These are phyloP conservation scores for Eupeodes latifasciatus DNA, from an alignment of 2,888 invertebrate genomes.

Conservation along the genomic window DNA sequence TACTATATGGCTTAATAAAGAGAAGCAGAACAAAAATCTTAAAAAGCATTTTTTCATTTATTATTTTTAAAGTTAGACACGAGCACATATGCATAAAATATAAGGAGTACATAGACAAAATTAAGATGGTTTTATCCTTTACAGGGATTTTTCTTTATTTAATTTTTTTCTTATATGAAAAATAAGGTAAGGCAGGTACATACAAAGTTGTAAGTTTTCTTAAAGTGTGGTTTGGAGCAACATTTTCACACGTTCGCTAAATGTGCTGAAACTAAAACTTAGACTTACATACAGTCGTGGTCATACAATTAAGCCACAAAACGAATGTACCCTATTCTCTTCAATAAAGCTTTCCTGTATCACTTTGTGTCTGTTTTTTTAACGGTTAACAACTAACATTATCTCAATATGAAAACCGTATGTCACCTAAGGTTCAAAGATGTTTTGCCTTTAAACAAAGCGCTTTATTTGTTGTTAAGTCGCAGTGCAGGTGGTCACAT, in stretches of 20 bases:
- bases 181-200: not conserved
- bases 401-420: no score
- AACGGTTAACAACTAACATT: no score
- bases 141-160: not conserved
- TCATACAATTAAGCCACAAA: no score
- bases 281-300: no score
- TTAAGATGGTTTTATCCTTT: slow-evolving; percentile 14
- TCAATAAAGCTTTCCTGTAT: no score
- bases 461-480: no score
- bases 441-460: no score
- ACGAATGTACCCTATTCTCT: no score
- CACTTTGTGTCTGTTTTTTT: no score
- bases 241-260: slow-evolving; percentile 56
- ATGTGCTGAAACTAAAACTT: slow-evolving; percentile 48
- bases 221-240: slow-evolving; percentile 38
- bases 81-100: slow-evolving; percentile 22
- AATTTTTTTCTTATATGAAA: not conserved
- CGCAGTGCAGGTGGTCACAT: no score
- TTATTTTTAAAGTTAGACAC: not conserved
- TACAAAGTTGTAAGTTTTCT: not conserved
- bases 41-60: not conserved
- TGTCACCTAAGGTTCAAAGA: no score
- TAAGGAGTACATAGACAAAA: slow-evolving; percentile 2
- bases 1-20: not conserved
- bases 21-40: not conserved